These are phyloP conservation scores for Kryptopterus vitreolus DNA, from an alignment of 2,797 vertebrate genomes.

Conservation along the genomic window DNA sequence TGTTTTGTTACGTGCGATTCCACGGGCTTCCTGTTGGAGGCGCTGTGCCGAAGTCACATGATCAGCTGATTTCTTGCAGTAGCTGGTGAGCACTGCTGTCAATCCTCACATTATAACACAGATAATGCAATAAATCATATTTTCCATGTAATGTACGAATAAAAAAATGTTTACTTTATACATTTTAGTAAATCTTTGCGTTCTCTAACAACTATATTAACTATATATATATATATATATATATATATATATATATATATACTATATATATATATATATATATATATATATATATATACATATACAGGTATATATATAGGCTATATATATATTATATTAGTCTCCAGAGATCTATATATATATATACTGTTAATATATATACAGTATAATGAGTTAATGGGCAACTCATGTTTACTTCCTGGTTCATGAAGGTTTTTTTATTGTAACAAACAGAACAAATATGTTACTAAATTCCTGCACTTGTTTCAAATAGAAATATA, in stretches of 20 bases:
- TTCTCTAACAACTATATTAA: neutral
- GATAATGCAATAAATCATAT: too few species aligned
- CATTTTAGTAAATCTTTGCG: neutral
- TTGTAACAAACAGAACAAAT: neutral
- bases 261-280: too few species aligned
- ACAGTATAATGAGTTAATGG: conserved; percentile 2
- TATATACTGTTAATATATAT: too few species aligned
- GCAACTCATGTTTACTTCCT: conserved; percentile 30
- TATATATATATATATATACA: too few species aligned
- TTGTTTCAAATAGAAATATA: conserved; percentile 24
- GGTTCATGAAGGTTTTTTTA: neutral
- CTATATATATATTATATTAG: too few species aligned
- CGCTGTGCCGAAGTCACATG: neutral
- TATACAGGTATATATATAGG: too few species aligned
- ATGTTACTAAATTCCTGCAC: neutral
- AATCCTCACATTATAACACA: too few species aligned
- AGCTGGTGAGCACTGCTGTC: neutral
- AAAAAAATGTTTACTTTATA: conserved; percentile 10
- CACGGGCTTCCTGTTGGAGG: neutral
- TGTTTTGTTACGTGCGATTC: neutral
- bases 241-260: too few species aligned
- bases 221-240: too few species aligned
- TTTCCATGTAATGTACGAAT: too few species aligned
- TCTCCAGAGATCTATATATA: too few species aligned
- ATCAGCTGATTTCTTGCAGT: neutral